Conservation (phyloP, 2,797 vertebrate species). For the Microcaecilia unicolor region DNA sequence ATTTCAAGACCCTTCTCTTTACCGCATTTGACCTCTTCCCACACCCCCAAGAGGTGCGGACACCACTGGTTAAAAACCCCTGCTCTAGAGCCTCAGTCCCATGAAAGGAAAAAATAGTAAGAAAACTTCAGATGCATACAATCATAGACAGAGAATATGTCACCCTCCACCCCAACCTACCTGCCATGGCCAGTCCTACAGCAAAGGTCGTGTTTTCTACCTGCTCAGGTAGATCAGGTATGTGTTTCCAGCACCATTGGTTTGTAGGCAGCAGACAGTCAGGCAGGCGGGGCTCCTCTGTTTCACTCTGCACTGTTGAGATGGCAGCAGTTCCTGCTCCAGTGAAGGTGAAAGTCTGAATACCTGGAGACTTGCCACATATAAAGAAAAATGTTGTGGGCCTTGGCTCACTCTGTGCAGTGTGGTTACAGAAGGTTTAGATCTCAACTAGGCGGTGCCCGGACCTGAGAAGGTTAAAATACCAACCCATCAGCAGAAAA, state of each 20-base stretch:
- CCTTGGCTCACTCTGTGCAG: neutral
- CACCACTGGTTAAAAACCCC: too few species aligned
- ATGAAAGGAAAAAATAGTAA: too few species aligned
- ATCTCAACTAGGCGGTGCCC: neutral
- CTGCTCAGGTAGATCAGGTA: slow-evolving; percentile 2
- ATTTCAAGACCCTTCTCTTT: too few species aligned
- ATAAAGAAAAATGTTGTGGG: slow-evolving; percentile 6
- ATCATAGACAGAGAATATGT: too few species aligned
- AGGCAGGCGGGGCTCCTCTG: neutral
- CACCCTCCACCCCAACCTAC: neutral
- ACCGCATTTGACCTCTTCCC: too few species aligned
- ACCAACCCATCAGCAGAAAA: too few species aligned
- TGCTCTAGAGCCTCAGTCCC: too few species aligned
- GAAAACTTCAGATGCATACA: too few species aligned
- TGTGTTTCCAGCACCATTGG: neutral
- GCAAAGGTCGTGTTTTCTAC: neutral
- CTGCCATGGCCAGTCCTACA: neutral
- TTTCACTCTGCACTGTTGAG: neutral
- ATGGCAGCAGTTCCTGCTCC: neutral
- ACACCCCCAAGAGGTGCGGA: too few species aligned
- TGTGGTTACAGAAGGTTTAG: neutral
- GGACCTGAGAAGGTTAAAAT: neutral
- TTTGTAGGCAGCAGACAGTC: neutral
- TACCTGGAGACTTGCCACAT: neutral
- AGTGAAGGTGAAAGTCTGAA: neutral